Evolutionary conservation across 2,888 invertebrate genomes (phyloP).

Genomic region (Limenitis camilla): DNA sequence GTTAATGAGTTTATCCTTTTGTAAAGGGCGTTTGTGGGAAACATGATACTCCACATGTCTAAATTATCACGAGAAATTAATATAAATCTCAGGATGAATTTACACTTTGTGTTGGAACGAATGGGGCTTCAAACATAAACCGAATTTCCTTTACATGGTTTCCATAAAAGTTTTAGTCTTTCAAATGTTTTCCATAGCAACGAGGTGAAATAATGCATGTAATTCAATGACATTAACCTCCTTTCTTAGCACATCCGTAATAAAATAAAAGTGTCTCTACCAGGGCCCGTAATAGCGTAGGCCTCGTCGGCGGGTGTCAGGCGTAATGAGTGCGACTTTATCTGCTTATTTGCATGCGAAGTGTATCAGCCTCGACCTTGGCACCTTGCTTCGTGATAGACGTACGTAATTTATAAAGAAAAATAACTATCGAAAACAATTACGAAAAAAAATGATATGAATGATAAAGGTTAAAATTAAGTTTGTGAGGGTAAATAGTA

Average conservation of each 20-base stretch:
- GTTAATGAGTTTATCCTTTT: too few species aligned
- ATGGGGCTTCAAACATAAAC: too few species aligned
- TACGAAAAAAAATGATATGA: too few species aligned
- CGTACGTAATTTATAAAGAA: conserved; percentile 38
- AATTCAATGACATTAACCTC: conserved; percentile 64
- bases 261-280: conserved; percentile 60
- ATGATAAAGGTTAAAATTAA: too few species aligned
- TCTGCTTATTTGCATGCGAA: conserved; percentile 68
- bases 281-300: conserved; percentile 54
- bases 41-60: too few species aligned
- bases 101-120: too few species aligned
- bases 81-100: too few species aligned
- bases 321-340: conserved; percentile 68
- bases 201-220: conserved; percentile 63
- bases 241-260: conserved; percentile 62
- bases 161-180: conserved; percentile 21
- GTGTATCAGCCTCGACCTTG: conserved; percentile 66
- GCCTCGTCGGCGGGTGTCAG: conserved; percentile 49
- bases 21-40: too few species aligned
- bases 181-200: conserved; percentile 41
- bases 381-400: conserved; percentile 53
- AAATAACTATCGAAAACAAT: too few species aligned
- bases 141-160: not conserved
- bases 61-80: too few species aligned
- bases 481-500: too few species aligned